Base-by-base conservation (phyloP, 2,797 vertebrate species). In the Coreius guichenoti region DNA sequence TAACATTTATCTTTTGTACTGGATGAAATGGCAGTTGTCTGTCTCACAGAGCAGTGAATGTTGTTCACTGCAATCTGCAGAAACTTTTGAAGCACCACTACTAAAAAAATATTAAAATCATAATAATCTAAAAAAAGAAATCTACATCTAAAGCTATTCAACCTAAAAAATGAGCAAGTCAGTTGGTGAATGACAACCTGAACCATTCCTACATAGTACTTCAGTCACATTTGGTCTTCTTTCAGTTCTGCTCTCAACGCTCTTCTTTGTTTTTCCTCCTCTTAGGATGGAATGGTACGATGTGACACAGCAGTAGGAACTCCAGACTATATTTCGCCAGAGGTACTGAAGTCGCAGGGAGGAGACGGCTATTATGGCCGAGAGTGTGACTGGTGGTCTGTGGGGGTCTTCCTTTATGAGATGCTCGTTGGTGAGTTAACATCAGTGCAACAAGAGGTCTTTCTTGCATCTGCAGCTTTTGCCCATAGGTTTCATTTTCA, bases 341-440 rank as follows among this genome's bases (percentile, higher is more conserved):
- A 99, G 96, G 98, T 99, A 89, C 89, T 99, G 89, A 99, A 99
- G 94, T 99, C 98, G 84, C 98, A 99, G 92, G 98, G 98, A 87
- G 98, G 98, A 83, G 98, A 99, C 85, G 98, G 98, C 82, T 99
- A 98, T 92, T 99, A 99, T 68, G 98, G 98, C 88, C 91, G 97
- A 92, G 98, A 99, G 93, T 99, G 98, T 82, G 98, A 99, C 94
- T 99, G 98, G 98, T 99, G 98, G 98, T 99, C 98, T 21, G 98
- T 99, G 88, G 98, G 98, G 58, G 98, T 99, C 78, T 99, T 99
- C 93, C 93, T 99, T 83, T 99, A 98, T 89, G 98, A 99, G 93
- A 99, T 99, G 98, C 97, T 99, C 80, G 98, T 99, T 54, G 98
- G 98, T 99, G 90, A 98, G 98, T 96, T 11, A 26, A 13, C 43